Evolutionary conservation across 30 jellyfish, hydroid and myxozoan species (phyloP), one percentile per base, ranked within the genome.

Genomic region (Cassiopea andromeda): DNA sequence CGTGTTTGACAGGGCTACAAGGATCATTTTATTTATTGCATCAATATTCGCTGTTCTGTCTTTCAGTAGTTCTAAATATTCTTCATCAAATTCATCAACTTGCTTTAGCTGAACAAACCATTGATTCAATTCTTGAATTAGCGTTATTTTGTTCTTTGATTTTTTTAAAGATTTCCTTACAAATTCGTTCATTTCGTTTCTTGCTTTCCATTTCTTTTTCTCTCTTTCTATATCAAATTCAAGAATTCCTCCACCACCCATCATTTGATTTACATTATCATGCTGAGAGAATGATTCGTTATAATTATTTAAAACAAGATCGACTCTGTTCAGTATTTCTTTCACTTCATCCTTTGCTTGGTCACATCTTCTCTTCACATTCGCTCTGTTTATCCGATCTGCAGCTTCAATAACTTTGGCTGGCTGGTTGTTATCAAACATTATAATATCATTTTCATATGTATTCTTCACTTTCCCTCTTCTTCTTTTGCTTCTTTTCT

Each of bases 391-490:
- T 95, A 86, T 80, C 59, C 97, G 64, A 60, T 79, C 85, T 44
- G 94, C 95, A 46, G 85, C 95, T 44, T 92, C 95, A 43, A 85
- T 46, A 13, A 85, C 97, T 1, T 74, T 82, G 14, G 95, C 90
- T 3, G 94, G 85, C 15, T 79, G 66, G 46, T 75, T 58, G 9
- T 83, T 67, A 2, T 78, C 64, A 57, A 57, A 48, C 10, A 12
- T 3, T 12, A 48, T 27, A 16, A 46, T 7, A 5, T 76, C 85
- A 9, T 75, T 79, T 19, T 8, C 83, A 10, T 48, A 50, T 66
- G 61, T 85, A 19, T 48, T 38, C 1, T 47, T 77, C 49, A 1
- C 44, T 2, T 50, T 50, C 48, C 60, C 50, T 67, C 67, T 85
- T 49, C 47, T 44, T 2, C 59, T 64, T 49, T 64, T 66, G 50